phyloP scores from a whole-genome alignment of 2,113 vertebrate genomes.

The Amphilophus citrinellus region DNA sequence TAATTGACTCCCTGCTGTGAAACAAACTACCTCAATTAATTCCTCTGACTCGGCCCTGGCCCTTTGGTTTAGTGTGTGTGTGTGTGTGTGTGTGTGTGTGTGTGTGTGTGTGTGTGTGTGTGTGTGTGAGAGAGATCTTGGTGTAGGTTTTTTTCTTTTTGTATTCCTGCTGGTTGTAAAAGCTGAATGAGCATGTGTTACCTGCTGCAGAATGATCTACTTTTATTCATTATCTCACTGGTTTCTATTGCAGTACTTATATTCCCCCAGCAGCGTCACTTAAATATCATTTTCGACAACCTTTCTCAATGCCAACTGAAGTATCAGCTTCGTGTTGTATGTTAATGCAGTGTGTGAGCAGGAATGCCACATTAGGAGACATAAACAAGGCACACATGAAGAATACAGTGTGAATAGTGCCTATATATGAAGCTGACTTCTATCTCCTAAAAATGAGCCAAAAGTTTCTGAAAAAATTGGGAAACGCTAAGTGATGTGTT shows the following conservation, averaged over 20 bases:
- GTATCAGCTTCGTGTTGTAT: not conserved
- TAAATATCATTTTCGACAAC: slow-evolving; percentile 27
- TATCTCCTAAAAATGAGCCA: not conserved
- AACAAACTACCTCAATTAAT: slow-evolving; percentile 87
- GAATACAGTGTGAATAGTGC: not conserved
- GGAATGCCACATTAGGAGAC: not conserved
- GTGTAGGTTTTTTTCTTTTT: slow-evolving; percentile 38
- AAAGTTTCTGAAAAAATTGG: not conserved
- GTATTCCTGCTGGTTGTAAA: slow-evolving; percentile 40
- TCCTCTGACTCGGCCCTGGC: slow-evolving; percentile 78
- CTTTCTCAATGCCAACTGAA: not conserved
- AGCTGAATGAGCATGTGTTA: slow-evolving; percentile 22
- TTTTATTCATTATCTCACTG: slow-evolving; percentile 48
- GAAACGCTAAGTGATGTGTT: not conserved
- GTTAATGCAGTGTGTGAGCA: not conserved
- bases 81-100: no score
- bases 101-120: no score
- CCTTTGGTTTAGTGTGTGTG: slow-evolving; percentile 1
- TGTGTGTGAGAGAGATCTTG: slow-evolving; percentile 27
- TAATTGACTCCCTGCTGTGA: slow-evolving; percentile 84
- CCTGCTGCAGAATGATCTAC: slow-evolving; percentile 42
- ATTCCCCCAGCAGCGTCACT: slow-evolving; percentile 15
- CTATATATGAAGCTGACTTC: not conserved
- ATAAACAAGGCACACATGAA: not conserved
- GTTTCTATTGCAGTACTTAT: slow-evolving; percentile 31